Evolutionary conservation across 2,888 invertebrate species (phyloP), one percentile per base, ranked within the genome.

Genomic region (Rotaria socialis): DNA sequence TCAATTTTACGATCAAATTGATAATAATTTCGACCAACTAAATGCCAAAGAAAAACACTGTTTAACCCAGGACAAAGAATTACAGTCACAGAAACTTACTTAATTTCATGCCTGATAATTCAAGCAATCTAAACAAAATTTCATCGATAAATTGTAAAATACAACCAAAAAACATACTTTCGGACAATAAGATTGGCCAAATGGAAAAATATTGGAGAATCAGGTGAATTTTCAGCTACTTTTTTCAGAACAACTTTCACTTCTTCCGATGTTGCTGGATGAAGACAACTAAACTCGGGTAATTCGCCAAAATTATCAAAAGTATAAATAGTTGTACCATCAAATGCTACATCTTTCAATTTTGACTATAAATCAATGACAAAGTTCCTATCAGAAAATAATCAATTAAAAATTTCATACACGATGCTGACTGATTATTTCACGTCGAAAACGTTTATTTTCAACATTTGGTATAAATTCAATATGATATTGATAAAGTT

Each of bases 401-500:
- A 27, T 8, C n/a, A 16, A 52, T 16, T 52, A 0, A 11, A 52
- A 52, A 16, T 52, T 60, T 7, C 60, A 75, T 43, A 43, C 75
- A 8, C 75, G 75, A 75, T 75, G 90, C 8, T 88, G 85, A 50
- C 88, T 88, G 16, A 91, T 88, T n/a, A 91, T 87, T 1, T 88
- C 89, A 85, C 88, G 88, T 22, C 90, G 88, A 88, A 90, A 86
- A 27, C 88, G 89, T 52, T 88, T 89, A 80, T 88, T 89, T 22
- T 90, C 90, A 8, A 90, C 87, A 19, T 88, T 88, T 24, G 91
- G 91, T 19, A 88, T 88, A 88, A 89, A 91, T 85, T 89, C 89
- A n/a, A 91, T 90, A 87, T 90, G 89, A 86, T 91, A 91, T 87
- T 91, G 91, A 84, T 89, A 90, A 24, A 91, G 56, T 50, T 86